Percentiles rank a stretch among this genome's conserved stretches.
These are phyloP conservation scores for Trichechus manatus DNA, from an alignment of 2,113 vertebrate species.

Conservation along the genomic window DNA sequence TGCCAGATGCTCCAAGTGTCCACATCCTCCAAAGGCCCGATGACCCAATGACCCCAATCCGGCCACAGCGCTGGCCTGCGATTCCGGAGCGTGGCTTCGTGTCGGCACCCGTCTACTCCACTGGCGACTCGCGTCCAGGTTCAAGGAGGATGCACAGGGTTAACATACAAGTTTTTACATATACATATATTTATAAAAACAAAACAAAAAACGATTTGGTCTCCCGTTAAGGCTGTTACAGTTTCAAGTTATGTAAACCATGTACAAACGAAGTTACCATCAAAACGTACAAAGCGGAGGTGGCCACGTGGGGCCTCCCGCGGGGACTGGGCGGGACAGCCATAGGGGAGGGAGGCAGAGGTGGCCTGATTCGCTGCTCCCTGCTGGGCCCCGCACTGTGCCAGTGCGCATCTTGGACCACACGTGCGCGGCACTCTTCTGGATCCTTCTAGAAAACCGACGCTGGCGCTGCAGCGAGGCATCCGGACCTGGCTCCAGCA, in stretches of 20 bases:
- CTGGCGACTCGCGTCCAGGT: not conserved
- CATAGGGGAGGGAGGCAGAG: not conserved
- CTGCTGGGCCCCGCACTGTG: not conserved
- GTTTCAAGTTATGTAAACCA: constrained; percentile 86
- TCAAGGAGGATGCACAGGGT: constrained; percentile 74
- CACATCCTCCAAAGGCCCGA: not conserved
- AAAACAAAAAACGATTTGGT: constrained; percentile 79
- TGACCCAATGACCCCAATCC: not conserved
- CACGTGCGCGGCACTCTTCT: constrained; percentile 42
- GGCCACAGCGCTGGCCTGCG: not conserved
- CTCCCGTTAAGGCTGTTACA: constrained; percentile 84
- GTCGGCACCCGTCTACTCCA: not conserved
- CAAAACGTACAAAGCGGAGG: constrained; percentile 74
- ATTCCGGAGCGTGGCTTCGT: not conserved
- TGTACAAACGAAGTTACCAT: constrained; percentile 73
- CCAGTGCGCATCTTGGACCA: not conserved
- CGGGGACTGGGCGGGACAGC: not conserved
- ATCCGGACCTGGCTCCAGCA: not conserved
- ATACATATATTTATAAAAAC: constrained; percentile 69
- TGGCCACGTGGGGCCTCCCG: constrained; percentile 68
- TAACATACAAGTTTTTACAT: constrained; percentile 83
- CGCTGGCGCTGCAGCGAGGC: not conserved
- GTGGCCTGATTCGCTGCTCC: not conserved
- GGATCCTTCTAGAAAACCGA: constrained; percentile 54
- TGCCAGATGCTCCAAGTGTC: not conserved